A percentile compares a stretch with the other conserved stretches of the same genome.
phyloP scores from a whole-genome alignment of 2,797 vertebrate species.

The Tauraco hartlaubi region DNA sequence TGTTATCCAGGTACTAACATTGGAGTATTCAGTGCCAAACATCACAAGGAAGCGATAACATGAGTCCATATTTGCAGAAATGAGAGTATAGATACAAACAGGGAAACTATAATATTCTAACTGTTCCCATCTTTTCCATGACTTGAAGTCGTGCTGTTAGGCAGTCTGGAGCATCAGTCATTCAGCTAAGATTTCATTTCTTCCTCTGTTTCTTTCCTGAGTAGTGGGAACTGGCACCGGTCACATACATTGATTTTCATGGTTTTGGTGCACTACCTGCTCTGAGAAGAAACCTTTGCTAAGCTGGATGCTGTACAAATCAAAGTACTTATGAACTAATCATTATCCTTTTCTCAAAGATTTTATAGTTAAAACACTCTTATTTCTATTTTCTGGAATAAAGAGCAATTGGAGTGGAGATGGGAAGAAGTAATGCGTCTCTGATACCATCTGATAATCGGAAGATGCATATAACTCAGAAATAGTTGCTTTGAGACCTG shows the following conservation, averaged over 20 bases:
- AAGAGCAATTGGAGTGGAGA: background rate
- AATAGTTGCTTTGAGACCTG: background rate
- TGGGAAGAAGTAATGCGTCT: background rate
- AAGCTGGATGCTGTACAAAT: background rate
- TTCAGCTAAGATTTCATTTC: background rate
- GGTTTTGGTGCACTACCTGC: background rate
- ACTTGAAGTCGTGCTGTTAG: background rate
- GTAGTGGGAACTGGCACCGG: background rate
- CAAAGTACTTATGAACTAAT: background rate
- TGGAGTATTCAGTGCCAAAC: background rate
- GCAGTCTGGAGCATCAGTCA: background rate
- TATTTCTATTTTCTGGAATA: background rate
- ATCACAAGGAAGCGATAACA: background rate
- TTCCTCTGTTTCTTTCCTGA: background rate
- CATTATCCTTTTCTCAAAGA: background rate
- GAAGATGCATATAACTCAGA: background rate
- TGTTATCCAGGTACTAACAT: background rate
- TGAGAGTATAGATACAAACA: background rate
- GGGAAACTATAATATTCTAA: background rate
- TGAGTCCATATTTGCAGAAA: background rate
- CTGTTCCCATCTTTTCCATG: background rate
- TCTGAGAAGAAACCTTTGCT: background rate
- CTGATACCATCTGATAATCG: fast-evolving
- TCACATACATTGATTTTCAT: background rate
- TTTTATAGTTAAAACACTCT: background rate